Base-by-base conservation (phyloP, 2,797 vertebrate genomes). In the Botia kubotai region DNA sequence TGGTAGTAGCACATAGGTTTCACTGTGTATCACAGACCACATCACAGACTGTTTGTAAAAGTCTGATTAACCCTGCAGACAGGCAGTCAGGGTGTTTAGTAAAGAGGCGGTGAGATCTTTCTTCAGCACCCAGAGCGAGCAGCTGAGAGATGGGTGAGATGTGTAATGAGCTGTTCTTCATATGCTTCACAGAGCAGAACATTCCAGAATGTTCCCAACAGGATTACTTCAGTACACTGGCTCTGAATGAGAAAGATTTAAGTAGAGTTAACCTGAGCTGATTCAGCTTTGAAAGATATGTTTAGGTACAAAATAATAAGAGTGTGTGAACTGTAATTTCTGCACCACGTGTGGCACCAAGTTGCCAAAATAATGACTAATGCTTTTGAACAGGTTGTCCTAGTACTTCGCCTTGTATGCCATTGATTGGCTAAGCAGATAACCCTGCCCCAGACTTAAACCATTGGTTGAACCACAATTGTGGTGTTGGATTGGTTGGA, bases 41-140 rank as follows among this genome's bases (percentile, higher is more conserved):
- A 89, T 87, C 85, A 85, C 78, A 87, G 85, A 46, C 82, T 87
- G 87, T 89, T 91, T 89, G 85, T 82, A 60, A 90, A 89, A 89
- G 89, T 86, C 87, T 78, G 82, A 91, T 90, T 87, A 90, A 89
- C 83, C 84, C 80, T 36, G 36, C 77, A 68, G 77, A 50, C 33
- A 58, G 52, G 43, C 66, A 72, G 39, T n/a, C 67, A 76, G 39
- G 53, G 70, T 75, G 21, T 81, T 76, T 63, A 63, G 60, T 33
- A 63, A 63, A 63, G 60, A 63, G 26, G 60, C 66, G 6, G 67
- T 48, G 72, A 80, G 58, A 46, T 69, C 71, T 21, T 62, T 77
- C 66, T 55, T 11, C 83, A 80, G 72, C 73, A 66, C 17, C 73
- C 71, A 50, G 58, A 55, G 82, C 73, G 81, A 84, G 17, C 76